Evolutionary conservation across 2,113 vertebrate genomes (phyloP).

Genomic region (Zosterops borbonicus): DNA sequence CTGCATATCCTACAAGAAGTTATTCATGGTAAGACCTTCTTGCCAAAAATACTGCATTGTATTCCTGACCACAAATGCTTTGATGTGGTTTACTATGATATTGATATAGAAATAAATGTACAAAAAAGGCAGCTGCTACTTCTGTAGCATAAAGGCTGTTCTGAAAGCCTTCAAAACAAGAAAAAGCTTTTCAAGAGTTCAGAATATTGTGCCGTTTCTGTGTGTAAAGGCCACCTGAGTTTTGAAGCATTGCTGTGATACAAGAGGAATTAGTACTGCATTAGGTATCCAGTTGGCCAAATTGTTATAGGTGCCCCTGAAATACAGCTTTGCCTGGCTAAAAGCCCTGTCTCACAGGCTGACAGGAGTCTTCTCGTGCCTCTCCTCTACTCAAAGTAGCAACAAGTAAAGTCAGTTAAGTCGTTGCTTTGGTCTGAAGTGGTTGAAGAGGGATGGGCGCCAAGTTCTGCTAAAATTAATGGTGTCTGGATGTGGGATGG

Average conservation of each 20-base stretch:
- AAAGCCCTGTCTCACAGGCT: not conserved
- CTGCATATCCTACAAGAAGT: not conserved
- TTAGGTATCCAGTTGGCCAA: not conserved
- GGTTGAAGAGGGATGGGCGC: not conserved
- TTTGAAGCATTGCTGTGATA: not conserved
- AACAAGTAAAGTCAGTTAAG: conserved; percentile 8
- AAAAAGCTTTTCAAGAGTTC: not conserved
- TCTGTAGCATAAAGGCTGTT: not conserved
- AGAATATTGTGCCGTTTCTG: not conserved
- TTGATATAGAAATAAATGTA: not conserved
- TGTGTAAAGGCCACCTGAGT: not conserved
- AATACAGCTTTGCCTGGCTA: not conserved
- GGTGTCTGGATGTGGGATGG: not conserved
- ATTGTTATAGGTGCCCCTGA: conserved; percentile 1
- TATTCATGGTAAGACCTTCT: not conserved
- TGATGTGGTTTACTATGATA: not conserved
- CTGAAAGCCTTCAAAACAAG: not conserved
- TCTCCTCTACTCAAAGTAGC: not conserved
- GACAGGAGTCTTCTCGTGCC: not conserved
- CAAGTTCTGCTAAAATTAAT: not conserved
- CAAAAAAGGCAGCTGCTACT: not conserved
- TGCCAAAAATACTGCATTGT: not conserved
- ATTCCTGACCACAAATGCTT: not conserved
- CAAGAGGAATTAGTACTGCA: not conserved
- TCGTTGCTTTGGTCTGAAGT: conserved; percentile 8